Conservation (phyloP, 2,797 vertebrate species). For the Sebastes steindachneri region DNA sequence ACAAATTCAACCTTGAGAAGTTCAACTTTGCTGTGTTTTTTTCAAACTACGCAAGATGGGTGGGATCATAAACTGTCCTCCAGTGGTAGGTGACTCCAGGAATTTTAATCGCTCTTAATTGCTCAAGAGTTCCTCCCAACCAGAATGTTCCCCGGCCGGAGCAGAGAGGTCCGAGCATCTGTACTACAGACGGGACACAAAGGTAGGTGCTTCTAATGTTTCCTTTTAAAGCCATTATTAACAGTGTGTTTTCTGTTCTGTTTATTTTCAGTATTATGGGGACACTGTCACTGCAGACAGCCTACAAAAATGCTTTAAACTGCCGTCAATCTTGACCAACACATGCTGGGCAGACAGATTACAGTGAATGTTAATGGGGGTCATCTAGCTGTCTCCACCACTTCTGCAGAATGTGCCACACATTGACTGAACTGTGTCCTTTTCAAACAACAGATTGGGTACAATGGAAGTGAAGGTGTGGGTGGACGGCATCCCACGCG, state of each 20-base stretch:
- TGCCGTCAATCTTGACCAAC: background rate
- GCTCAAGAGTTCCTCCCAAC: slow-evolving; percentile 43
- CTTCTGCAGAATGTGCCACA: slow-evolving; percentile 7
- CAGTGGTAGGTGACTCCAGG: slow-evolving; percentile 41
- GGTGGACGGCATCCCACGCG: slow-evolving; percentile 80
- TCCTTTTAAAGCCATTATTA: background rate
- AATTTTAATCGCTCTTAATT: slow-evolving; percentile 75
- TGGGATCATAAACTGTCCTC: slow-evolving; percentile 56
- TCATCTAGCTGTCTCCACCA: slow-evolving; percentile 34
- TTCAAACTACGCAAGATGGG: slow-evolving; percentile 38
- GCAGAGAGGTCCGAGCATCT: slow-evolving; percentile 22
- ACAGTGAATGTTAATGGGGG: slow-evolving; percentile 27
- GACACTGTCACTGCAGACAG: background rate
- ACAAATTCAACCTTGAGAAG: background rate
- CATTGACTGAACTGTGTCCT: background rate
- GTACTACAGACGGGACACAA: background rate
- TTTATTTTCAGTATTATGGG: background rate
- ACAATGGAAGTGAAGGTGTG: slow-evolving; percentile 86
- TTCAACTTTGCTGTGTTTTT: background rate
- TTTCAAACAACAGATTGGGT: background rate
- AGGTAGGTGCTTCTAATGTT: slow-evolving; percentile 47
- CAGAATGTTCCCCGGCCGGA: slow-evolving; percentile 15
- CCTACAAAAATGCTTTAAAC: background rate
- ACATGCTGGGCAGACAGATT: slow-evolving; percentile 40
- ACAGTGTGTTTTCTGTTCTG: background rate